Evolutionary conservation across 2,113 vertebrate genomes (phyloP), one percentile per base, ranked within the genome.

Genomic region (Solea solea): DNA sequence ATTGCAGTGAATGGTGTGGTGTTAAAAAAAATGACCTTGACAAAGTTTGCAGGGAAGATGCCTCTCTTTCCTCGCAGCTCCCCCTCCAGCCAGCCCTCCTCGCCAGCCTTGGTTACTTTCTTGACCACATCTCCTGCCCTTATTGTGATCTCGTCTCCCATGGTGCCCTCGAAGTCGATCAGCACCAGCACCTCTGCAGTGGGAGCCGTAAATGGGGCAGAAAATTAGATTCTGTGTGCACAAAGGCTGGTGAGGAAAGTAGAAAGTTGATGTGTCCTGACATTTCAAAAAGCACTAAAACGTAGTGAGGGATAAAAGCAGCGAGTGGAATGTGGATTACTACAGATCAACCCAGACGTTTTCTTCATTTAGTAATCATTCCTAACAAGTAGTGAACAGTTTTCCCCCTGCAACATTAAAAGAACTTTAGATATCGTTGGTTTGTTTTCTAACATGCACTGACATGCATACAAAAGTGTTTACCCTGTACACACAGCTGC

Each of bases 71-170:
- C 95, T 21, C 72, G 61, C 54, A 95, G 80, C 53, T 95, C 94
- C 54, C 95, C 95, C 7, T 86, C 73, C 69, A 96, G 86, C 95
- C 96, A 96, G 21, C 95, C 95, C 3, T 91, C 92, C 53, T 94
- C 89, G 0, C 69, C 71, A 7, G 86, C 81, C 62, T 82, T 78
- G 64, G 84, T 88, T 65, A 95, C 94, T 3, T 94, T 93, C 83
- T 90, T 94, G 65, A 96, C 85, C 75, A 96, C 82, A 57, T 96
- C 95, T 8, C 94, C 94, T 0, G 57, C 76, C 8, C 21, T 85
- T 28, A 94, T 54, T 12, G 81, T 93, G 63, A 96, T 46, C 90
- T 96, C 94, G 56, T 93, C 94, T 3, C 49, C 81, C 67, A 86
- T 82, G 66, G 86, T 91, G 34, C 92, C 92, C 55, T 90, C 82